These are phyloP conservation scores for Mustela nigripes DNA, from an alignment of 2,113 vertebrate species.

Conservation along the genomic window DNA sequence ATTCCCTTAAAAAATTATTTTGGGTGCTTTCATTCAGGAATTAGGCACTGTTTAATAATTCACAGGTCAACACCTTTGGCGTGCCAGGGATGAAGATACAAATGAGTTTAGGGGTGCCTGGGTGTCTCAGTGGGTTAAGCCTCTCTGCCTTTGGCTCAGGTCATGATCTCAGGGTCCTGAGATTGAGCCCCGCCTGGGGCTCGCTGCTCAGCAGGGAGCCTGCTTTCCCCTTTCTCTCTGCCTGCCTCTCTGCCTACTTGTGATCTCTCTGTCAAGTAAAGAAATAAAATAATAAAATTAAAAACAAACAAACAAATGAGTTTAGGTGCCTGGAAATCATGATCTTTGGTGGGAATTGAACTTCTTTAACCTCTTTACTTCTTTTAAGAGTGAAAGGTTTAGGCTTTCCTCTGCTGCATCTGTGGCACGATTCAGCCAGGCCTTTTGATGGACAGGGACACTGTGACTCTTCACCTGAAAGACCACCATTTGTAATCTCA, in stretches of 20 bases:
- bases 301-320: not conserved
- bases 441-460: not conserved
- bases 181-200: too few relatives aligned
- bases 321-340: not conserved
- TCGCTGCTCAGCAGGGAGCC: too few relatives aligned
- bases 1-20: not conserved
- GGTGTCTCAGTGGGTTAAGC: too few relatives aligned
- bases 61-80: not conserved
- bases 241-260: too few relatives aligned
- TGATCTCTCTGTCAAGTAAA: too few relatives aligned
- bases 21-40: not conserved
- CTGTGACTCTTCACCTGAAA: not conserved
- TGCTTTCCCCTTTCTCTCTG: too few relatives aligned
- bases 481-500: not conserved
- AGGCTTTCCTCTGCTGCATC: not conserved
- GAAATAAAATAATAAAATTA: too few relatives aligned
- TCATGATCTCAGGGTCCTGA: too few relatives aligned
- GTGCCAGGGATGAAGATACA: not conserved
- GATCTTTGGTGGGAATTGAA: not conserved
- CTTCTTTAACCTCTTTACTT: not conserved
- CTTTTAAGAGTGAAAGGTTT: not conserved
- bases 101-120: not conserved
- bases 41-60: constrained; percentile 8
- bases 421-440: not conserved
- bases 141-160: too few relatives aligned